These are phyloP conservation scores for Tineola bisselliella DNA, from an alignment of 2,888 invertebrate species.

Conservation along the genomic window DNA sequence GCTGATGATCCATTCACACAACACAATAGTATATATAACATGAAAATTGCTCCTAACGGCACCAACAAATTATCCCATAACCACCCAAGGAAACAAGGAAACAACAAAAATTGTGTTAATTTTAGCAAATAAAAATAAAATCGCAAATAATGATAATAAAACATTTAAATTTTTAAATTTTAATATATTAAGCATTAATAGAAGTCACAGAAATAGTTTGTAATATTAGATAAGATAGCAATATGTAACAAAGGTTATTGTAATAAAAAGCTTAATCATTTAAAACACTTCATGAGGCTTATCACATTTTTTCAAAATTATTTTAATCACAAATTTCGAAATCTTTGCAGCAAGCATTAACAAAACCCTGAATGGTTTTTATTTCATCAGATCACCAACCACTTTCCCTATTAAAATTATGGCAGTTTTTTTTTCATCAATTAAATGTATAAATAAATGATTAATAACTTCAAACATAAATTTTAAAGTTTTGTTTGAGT, in stretches of 20 bases:
- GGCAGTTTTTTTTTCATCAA: no score
- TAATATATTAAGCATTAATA: slow-evolving; percentile 25
- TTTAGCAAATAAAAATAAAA: slow-evolving; percentile 36
- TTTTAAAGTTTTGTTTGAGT: no score
- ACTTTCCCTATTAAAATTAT: no score
- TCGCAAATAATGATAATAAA: slow-evolving; percentile 18
- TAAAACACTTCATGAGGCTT: not conserved
- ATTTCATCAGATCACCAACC: no score
- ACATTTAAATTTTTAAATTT: slow-evolving; percentile 17
- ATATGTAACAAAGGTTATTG: slow-evolving; percentile 14
- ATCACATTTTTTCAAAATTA: no score
- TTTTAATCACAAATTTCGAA: no score
- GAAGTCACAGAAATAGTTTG: slow-evolving; percentile 24
- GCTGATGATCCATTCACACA: slow-evolving; percentile 64
- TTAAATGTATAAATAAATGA: no score
- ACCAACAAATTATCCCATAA: slow-evolving; percentile 44
- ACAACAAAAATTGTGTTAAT: slow-evolving; percentile 23
- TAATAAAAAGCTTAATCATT: not conserved
- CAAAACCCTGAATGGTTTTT: no score
- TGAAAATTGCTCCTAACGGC: slow-evolving; percentile 64
- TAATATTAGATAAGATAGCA: slow-evolving; percentile 15
- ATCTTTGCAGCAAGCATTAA: no score
- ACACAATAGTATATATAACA: slow-evolving; percentile 68
- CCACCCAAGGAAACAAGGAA: slow-evolving; percentile 62
- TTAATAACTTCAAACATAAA: no score